phyloP scores from a whole-genome alignment of 2,888 invertebrate genomes.

The Thumatha senex region DNA sequence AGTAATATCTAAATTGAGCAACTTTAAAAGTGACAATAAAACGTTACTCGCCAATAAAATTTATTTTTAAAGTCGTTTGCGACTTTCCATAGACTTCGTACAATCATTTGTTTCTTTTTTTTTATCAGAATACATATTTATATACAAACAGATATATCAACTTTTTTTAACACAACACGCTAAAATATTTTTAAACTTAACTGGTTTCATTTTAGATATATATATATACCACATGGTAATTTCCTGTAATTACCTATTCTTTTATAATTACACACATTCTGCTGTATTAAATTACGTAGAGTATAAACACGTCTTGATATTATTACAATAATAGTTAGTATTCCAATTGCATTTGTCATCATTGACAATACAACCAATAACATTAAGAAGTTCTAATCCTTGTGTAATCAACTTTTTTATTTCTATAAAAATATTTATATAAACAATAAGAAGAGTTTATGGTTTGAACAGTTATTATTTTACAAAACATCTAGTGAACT shows the following conservation, averaged over 20 bases:
- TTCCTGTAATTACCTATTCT: not conserved
- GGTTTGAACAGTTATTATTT: no score
- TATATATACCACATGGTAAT: conserved; percentile 3
- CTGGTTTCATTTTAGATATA: not conserved
- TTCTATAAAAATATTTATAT: no score
- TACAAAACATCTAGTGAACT: no score
- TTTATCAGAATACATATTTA: conserved; percentile 16
- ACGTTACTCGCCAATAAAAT: conserved; percentile 66
- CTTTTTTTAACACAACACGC: conserved; percentile 5
- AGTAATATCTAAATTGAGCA: conserved; percentile 75
- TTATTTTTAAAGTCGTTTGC: conserved; percentile 29
- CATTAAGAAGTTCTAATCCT: no score
- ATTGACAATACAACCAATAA: no score
- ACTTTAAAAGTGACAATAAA: conserved; percentile 70
- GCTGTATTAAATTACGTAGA: not conserved
- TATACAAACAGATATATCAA: conserved; percentile 14
- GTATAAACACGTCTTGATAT: not conserved
- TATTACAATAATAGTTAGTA: no score
- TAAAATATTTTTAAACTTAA: conserved; percentile 1
- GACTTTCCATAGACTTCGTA: conserved; percentile 26
- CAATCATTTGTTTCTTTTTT: not conserved
- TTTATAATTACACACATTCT: not conserved
- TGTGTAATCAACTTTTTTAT: no score
- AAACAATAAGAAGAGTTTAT: no score
- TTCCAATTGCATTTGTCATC: no score